These are phyloP conservation scores for Coelopa frigida DNA, from an alignment of 1,140 invertebrate species.

Conservation along the genomic window DNA sequence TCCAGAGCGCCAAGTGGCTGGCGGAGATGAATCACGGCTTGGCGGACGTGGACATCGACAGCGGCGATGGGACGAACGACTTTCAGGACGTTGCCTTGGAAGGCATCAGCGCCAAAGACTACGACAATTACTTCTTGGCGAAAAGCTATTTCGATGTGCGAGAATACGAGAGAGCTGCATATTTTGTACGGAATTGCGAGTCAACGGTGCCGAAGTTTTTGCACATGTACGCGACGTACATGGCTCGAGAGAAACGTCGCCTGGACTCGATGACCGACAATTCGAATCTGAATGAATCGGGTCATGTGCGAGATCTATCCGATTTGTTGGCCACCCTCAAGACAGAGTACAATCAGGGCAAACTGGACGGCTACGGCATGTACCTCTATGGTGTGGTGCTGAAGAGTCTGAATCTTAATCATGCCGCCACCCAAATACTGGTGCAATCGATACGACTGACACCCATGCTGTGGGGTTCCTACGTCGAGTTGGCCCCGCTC, in stretches of 20 bases:
- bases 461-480: constrained; percentile 87
- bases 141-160: constrained; percentile 88
- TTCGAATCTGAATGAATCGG: constrained; percentile 59
- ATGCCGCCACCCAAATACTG: constrained; percentile 67
- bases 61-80: constrained; percentile 39
- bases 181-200: constrained; percentile 66
- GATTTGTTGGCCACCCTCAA: constrained; percentile 52
- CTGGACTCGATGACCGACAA: constrained; percentile 75
- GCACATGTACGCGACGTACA: constrained; percentile 76
- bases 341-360: constrained; percentile 53
- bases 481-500: constrained; percentile 83
- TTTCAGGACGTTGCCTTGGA: constrained; percentile 32
- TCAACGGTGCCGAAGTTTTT: constrained; percentile 67
- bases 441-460: constrained; percentile 67
- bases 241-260: constrained; percentile 82
- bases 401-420: constrained; percentile 75
- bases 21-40: constrained; percentile 75
- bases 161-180: constrained; percentile 86
- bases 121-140: constrained; percentile 69
- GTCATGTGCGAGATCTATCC: constrained; percentile 52
- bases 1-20: constrained; percentile 66
- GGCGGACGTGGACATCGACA: constrained; percentile 54
- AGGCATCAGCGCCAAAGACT: constrained; percentile 50
- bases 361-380: constrained; percentile 78
- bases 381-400: constrained; percentile 90